These are phyloP conservation scores for Cairina moschata DNA, from an alignment of 2,113 vertebrate genomes.

Conservation along the genomic window DNA sequence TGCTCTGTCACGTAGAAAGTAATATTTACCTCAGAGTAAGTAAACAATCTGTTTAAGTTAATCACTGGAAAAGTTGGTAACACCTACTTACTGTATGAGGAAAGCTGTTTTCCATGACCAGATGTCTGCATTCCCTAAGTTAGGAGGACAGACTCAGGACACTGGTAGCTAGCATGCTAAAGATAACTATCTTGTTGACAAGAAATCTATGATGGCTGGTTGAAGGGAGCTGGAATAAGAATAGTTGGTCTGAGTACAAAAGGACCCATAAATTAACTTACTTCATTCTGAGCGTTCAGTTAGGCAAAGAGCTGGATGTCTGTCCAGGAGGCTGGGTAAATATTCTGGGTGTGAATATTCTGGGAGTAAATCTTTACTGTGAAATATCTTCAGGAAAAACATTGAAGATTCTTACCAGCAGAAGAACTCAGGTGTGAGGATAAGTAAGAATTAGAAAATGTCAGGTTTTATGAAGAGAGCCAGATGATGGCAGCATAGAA, in stretches of 20 bases:
- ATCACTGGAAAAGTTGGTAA: not conserved
- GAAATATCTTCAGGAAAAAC: not conserved
- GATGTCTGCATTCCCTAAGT: not conserved
- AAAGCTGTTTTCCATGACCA: not conserved
- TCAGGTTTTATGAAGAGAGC: constrained; percentile 23
- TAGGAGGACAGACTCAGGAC: not conserved
- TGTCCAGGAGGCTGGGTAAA: not conserved
- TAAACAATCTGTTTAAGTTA: not conserved
- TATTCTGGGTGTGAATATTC: not conserved
- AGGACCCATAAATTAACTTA: not conserved
- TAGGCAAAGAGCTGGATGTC: not conserved
- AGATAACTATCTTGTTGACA: not conserved
- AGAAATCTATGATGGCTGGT: not conserved
- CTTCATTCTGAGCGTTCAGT: not conserved
- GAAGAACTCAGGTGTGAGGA: not conserved
- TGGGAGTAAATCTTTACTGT: not conserved
- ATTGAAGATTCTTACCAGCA: not conserved
- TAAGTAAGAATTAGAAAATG: not conserved
- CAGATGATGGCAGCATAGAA: constrained; percentile 80
- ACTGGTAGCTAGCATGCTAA: not conserved
- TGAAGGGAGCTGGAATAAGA: not conserved
- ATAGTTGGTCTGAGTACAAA: not conserved
- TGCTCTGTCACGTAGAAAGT: not conserved
- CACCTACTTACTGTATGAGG: not conserved
- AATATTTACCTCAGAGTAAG: not conserved